Evolutionary conservation across 2,888 invertebrate species (phyloP).

Genomic region (Dasysyrphus albostriatus): DNA sequence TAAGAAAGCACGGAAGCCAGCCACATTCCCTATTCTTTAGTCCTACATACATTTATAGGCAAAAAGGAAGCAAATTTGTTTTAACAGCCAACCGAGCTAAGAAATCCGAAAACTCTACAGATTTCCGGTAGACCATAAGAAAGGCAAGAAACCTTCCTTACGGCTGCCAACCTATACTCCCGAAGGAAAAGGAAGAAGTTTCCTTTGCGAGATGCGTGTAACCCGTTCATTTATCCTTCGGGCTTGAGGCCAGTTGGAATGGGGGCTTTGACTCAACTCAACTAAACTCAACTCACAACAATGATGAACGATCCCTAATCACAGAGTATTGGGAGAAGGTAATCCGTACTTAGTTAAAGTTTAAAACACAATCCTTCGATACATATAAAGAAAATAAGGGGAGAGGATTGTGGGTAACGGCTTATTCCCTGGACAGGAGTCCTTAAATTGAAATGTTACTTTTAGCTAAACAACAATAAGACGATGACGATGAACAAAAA

Average conservation of each 20-base stretch:
- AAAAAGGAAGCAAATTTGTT: conserved; percentile 64
- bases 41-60: conserved; percentile 4
- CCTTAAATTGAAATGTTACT: conserved; percentile 73
- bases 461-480: conserved; percentile 44
- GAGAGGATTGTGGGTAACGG: conserved; percentile 1
- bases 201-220: conserved; percentile 70
- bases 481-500: neutral
- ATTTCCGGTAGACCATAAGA: conserved; percentile 70
- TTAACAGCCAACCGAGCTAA: conserved; percentile 68
- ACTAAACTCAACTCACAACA: conserved; percentile 58
- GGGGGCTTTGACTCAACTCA: conserved; percentile 29
- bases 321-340: conserved; percentile 74
- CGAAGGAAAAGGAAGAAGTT: conserved; percentile 46
- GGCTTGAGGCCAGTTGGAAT: conserved; percentile 34
- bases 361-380: conserved; percentile 69
- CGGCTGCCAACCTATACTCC: conserved; percentile 41
- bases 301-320: conserved; percentile 75
- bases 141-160: conserved; percentile 64
- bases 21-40: conserved; percentile 47
- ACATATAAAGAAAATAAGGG: neutral
- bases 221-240: conserved; percentile 61
- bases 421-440: conserved; percentile 57
- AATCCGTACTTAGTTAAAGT: conserved; percentile 75
- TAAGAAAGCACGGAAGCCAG: conserved; percentile 72
- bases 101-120: conserved; percentile 74